phyloP scores from a whole-genome alignment of 2,888 invertebrate genomes.

The Cantharis nigra region DNA sequence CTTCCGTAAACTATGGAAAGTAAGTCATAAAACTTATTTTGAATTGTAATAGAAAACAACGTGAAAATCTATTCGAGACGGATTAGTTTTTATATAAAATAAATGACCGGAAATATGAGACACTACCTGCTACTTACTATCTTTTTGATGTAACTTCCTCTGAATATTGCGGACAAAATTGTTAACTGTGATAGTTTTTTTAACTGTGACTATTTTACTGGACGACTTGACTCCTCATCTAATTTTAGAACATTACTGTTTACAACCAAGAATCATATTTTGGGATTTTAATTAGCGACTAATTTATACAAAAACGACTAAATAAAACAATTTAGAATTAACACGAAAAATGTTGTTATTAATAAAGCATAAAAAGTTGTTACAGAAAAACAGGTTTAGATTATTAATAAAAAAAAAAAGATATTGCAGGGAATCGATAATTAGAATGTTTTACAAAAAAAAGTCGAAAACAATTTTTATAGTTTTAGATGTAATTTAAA shows the following conservation, averaged over 20 bases:
- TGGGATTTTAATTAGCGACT: neutral
- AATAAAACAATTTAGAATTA: neutral
- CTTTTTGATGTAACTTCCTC: neutral
- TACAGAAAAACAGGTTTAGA: neutral
- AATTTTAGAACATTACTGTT: neutral
- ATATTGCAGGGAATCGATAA: neutral
- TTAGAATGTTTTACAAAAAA: neutral
- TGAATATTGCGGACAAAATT: neutral
- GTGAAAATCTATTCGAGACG: neutral
- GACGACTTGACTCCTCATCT: neutral
- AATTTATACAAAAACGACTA: neutral
- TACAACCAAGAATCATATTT: neutral
- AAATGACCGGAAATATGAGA: neutral
- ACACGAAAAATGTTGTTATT: neutral
- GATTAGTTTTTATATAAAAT: neutral
- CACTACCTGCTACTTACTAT: neutral
- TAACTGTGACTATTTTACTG: neutral
- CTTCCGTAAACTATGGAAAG: neutral
- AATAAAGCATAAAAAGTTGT: neutral
- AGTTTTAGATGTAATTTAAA: neutral
- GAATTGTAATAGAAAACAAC: neutral
- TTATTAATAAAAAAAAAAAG: neutral
- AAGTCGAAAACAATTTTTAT: neutral
- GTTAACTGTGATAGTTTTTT: neutral
- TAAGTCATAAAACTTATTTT: neutral